phyloP scores from a whole-genome alignment of 1,140 invertebrate species.

The Tetragnatha versicolor region DNA sequence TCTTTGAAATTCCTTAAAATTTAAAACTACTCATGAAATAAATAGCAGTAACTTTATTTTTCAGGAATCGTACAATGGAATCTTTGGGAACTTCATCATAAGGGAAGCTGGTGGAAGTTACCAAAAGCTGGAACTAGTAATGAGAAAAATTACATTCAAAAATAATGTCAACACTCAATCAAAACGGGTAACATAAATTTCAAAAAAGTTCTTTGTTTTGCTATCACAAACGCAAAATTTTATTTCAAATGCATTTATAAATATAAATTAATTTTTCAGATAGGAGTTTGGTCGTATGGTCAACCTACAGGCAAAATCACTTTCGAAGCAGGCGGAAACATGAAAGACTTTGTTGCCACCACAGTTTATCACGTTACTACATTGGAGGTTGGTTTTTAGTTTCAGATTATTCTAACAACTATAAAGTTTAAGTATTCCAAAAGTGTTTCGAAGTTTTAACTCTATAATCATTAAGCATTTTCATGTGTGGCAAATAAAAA shows the following conservation, averaged over 20 bases:
- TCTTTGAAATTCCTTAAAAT: no score
- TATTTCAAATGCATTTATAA: no score
- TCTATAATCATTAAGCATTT: neutral
- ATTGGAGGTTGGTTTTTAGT: constrained; percentile 22
- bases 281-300: constrained; percentile 47
- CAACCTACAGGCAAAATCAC: constrained; percentile 36
- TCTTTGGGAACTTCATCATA: constrained; percentile 44
- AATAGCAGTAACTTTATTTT: neutral
- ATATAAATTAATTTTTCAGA: constrained; percentile 8
- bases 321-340: constrained; percentile 11
- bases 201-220: no score
- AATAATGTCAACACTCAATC: constrained; percentile 2
- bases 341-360: constrained; percentile 34
- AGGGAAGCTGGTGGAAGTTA: constrained; percentile 18
- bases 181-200: constrained; percentile 17
- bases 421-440: neutral
- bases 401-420: neutral
- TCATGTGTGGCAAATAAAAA: neutral
- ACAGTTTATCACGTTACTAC: constrained; percentile 52
- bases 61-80: constrained; percentile 45
- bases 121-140: constrained; percentile 37
- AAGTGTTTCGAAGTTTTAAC: neutral
- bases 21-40: neutral
- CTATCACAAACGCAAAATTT: no score
- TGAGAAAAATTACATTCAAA: constrained; percentile 20